Base-by-base conservation (phyloP, 2,797 vertebrate species). In the Tiaroga cobitis region DNA sequence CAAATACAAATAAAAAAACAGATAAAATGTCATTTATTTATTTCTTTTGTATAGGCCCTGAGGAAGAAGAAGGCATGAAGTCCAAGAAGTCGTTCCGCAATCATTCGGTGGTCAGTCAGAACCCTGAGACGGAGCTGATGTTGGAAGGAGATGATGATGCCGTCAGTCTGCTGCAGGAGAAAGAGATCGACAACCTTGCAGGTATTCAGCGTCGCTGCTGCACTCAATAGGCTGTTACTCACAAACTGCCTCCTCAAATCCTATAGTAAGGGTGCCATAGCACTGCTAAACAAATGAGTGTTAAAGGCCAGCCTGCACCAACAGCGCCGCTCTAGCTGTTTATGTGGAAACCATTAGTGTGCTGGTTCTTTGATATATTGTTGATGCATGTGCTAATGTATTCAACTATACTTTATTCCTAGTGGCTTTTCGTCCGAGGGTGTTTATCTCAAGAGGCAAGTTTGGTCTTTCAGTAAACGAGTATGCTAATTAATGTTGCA, bases 151-250 rank as follows among this genome's bases (percentile, higher is more conserved):
- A 99, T 3, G 98, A 99, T 26, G 98, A 99, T 24, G 95, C 98
- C 0, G 97, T 99, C 88, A 99, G 98, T 89, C 94, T 99, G 69
- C 95, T 99, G 63, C 98, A 99, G 91, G 98, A 99, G 90, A 99
- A 99, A 84, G 98, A 99, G 93, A 98, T 99, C 0, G 98, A 99
- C 94, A 99, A 98, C 90, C 97, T 99, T 0, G 98, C 98, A 93
- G 98, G 98, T 99, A 93, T 73, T 72, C 9, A 39, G 11, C 26
- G 2, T 63, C 9, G 67, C 56, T 26, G 26, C 24, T 18, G 15
- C 34, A 16, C 69, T 63, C 19, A 46, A 1, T 1, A 39, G 63
- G 32, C 34, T 39, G 4, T 70, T 39, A 29, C 54, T 70, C 16
- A 70, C 67, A 56, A 41, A 16, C 29, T 49, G 56, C 21, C 41